These are phyloP conservation scores for Musca domestica DNA, from an alignment of 1,140 invertebrate genomes.

Conservation along the genomic window DNA sequence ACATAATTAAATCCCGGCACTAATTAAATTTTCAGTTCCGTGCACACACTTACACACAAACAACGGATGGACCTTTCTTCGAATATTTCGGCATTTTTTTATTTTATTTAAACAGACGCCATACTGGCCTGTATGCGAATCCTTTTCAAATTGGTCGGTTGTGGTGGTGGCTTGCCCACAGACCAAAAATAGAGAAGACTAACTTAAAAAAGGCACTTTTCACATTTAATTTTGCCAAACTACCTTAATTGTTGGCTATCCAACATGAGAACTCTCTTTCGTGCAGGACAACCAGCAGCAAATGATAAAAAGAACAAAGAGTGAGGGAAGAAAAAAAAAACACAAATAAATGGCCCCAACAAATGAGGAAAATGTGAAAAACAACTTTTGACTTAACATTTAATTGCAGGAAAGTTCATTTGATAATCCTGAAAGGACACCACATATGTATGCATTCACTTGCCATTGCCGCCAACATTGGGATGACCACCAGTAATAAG, in stretches of 20 bases:
- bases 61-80: background rate
- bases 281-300: background rate
- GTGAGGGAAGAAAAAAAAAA: too few species aligned
- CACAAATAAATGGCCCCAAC: too few species aligned
- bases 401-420: conserved; percentile 44
- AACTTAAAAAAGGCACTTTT: conserved; percentile 22
- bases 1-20: conserved; percentile 54
- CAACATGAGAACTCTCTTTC: background rate
- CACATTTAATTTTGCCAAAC: conserved; percentile 44
- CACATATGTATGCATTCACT: background rate
- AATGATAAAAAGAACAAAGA: too few species aligned
- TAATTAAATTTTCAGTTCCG: conserved; percentile 43
- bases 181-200: background rate
- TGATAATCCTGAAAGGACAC: conserved; percentile 27
- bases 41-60: conserved; percentile 20
- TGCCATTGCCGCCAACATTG: conserved; percentile 20
- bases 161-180: background rate
- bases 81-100: too few species aligned
- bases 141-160: background rate
- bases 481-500: conserved; percentile 24
- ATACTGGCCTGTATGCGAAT: background rate
- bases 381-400: conserved; percentile 48
- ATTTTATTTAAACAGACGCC: background rate
- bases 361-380: conserved; percentile 8
- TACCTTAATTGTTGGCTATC: conserved; percentile 51